Conservation (phyloP, 2,888 invertebrate genomes). For the Julus scanicus region DNA sequence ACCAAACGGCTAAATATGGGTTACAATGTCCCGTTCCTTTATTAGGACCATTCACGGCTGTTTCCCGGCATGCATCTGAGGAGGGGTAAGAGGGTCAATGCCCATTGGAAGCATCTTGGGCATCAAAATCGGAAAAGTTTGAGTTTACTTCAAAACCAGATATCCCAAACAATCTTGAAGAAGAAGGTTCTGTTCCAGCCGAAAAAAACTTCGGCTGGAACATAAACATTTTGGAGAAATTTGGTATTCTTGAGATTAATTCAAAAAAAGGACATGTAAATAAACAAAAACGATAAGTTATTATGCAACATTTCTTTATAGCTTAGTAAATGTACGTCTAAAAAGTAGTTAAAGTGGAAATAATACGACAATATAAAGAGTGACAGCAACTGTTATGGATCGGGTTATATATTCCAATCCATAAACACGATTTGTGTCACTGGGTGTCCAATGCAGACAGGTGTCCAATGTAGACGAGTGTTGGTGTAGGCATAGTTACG, state of each 20-base stretch:
- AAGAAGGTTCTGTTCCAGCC: no score
- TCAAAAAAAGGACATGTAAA: no score
- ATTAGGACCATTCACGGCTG: neutral
- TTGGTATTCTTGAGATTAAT: no score
- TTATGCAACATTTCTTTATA: no score
- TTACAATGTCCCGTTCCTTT: slow-evolving; percentile 3
- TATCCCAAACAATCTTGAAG: no score
- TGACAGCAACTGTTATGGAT: no score
- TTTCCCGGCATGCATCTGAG: neutral
- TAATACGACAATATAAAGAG: no score
- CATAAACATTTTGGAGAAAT: no score
- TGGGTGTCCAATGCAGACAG: neutral
- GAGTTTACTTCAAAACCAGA: neutral
- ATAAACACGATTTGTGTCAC: neutral
- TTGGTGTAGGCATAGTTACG: neutral
- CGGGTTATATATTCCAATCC: neutral
- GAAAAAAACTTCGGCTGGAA: no score
- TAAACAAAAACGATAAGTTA: no score
- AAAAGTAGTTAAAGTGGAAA: no score
- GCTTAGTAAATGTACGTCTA: no score
- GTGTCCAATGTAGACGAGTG: neutral
- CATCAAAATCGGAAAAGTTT: neutral
- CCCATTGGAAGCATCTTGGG: neutral
- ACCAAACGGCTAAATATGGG: neutral
- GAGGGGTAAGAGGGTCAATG: neutral